Base-by-base conservation (phyloP, 2,797 vertebrate species). In the Lutjanus campechanus region DNA sequence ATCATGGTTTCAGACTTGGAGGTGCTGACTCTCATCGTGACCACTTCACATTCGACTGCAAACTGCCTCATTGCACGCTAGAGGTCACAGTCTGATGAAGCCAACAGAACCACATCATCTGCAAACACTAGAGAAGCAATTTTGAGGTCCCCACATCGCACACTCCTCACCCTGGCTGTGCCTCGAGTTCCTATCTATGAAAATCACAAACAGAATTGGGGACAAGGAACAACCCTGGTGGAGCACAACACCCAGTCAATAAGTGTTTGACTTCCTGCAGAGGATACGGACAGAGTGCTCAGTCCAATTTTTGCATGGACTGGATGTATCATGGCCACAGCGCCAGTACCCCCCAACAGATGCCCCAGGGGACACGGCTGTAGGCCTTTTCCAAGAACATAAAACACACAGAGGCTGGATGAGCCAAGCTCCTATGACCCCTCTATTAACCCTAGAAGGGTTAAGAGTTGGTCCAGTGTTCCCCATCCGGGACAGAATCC, bases 71-170 rank as follows among this genome's bases (percentile, higher is more conserved):
- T 20, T 17, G 51, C 7, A 2, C 55, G 50, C 5, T 55, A 8
- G 43, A 43, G 16, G 10, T 36, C 3, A 6, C 4, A 0, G 8
- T 16, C 62, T 25, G 43, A 64, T 65, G 43, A 25, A 20, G 43
- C 8, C 44, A 49, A 70, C 69, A 51, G 29, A 61, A 29, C 20
- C 41, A 46, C 67, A 58, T 69, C 16, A 46, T 69, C 53, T 46
- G 53, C 20, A 56, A 44, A 46, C 9, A 56, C 15, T 16, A 56
- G 11, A 44, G 8, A 55, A 22, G 8, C 40, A 59, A 36, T 12
- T 20, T 29, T 20, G 40, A 25, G 40, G 53, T 44, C n/a, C n/a
- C n/a, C n/a, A 55, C 44, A 69, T 19, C 1, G 22, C 36, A 11
- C n/a, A 10, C 8, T 54, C 65, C 47, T 40, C 12, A 1, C 49